phyloP scores from a whole-genome alignment of 2,888 invertebrate species.

The Leptinotarsa peninsularis region DNA sequence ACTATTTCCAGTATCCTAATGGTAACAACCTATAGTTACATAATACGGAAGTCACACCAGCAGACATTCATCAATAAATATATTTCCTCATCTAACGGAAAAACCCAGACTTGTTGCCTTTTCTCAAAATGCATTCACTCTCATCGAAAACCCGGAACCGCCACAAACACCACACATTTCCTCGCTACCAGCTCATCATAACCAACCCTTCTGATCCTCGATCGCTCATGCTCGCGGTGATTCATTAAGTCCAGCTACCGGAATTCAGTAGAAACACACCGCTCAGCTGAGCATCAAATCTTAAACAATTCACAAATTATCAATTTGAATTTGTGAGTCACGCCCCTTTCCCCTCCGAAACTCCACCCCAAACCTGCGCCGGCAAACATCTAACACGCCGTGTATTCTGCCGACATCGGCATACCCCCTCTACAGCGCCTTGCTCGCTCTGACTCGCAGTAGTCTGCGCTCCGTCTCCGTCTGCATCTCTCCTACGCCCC shows the following conservation, averaged over 20 bases:
- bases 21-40: too few species aligned
- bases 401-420: conserved; percentile 52
- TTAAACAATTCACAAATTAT: conserved; percentile 68
- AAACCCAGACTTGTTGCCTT: too few species aligned
- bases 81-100: too few species aligned
- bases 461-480: conserved; percentile 41
- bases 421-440: conserved; percentile 55
- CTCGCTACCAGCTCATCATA: conserved; percentile 5
- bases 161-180: conserved; percentile 11
- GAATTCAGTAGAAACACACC: conserved; percentile 56
- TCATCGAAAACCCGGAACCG: neutral
- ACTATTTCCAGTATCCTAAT: too few species aligned
- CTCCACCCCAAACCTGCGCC: conserved; percentile 66
- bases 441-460: conserved; percentile 52
- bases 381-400: conserved; percentile 55
- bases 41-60: too few species aligned
- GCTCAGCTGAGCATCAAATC: conserved; percentile 65
- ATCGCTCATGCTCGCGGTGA: conserved; percentile 43
- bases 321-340: conserved; percentile 63
- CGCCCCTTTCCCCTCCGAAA: conserved; percentile 61
- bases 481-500: conserved; percentile 49
- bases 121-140: too few species aligned
- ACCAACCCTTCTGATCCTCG: conserved; percentile 7
- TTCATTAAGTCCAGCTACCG: conserved; percentile 60
- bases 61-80: too few species aligned